These are phyloP conservation scores for Drosophila lini DNA, from an alignment of 1,140 invertebrate genomes.

Conservation along the genomic window DNA sequence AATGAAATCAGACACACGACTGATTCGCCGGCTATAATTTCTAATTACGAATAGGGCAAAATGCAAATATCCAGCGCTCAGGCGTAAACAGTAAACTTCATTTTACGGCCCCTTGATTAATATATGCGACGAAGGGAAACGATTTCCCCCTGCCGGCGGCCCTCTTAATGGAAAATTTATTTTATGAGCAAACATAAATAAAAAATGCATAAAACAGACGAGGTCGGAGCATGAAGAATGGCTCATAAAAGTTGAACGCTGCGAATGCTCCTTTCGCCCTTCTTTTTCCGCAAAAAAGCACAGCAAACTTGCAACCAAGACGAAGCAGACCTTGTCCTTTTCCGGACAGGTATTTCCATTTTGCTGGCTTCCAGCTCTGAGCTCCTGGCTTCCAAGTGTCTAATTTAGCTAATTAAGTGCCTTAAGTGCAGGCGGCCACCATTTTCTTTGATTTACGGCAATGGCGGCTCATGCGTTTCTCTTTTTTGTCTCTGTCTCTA, in stretches of 20 bases:
- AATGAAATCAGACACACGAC: slow-evolving; percentile 37
- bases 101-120: slow-evolving; percentile 70
- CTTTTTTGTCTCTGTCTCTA: slow-evolving; percentile 25
- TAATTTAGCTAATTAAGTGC: slow-evolving; percentile 71
- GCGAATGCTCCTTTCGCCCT: slow-evolving; percentile 26
- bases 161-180: slow-evolving; percentile 77
- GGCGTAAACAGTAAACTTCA: slow-evolving; percentile 56
- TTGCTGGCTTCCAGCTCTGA: slow-evolving; percentile 7
- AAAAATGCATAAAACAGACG: slow-evolving; percentile 67
- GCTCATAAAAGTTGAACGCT: slow-evolving; percentile 65
- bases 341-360: slow-evolving; percentile 27
- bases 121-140: slow-evolving; percentile 42
- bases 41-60: slow-evolving; percentile 61
- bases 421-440: slow-evolving; percentile 22
- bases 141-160: slow-evolving; percentile 30
- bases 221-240: slow-evolving; percentile 55
- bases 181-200: slow-evolving; percentile 77
- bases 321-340: slow-evolving; percentile 19
- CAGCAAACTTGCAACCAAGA: slow-evolving; percentile 8
- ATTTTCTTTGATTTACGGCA: slow-evolving; percentile 40
- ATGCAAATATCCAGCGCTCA: slow-evolving; percentile 54
- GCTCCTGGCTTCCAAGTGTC: slow-evolving; percentile 46
- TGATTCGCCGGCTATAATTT: slow-evolving; percentile 52
- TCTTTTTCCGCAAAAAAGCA: neutral
- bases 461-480: slow-evolving; percentile 25